Evolutionary conservation across 2,888 invertebrate species (phyloP).

Genomic region (Caenorhabditis macrosperma): DNA sequence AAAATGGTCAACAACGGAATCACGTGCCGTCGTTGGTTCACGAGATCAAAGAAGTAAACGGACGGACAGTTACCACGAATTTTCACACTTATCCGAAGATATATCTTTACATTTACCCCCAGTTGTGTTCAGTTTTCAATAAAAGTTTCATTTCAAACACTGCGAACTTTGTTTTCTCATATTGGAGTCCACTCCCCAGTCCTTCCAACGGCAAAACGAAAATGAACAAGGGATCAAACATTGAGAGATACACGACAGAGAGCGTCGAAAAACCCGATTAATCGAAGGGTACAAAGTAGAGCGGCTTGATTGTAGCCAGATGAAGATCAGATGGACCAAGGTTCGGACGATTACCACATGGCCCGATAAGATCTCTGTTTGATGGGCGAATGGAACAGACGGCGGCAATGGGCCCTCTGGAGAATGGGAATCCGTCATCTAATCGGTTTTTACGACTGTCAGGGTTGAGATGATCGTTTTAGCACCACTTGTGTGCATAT

Average conservation of each 20-base stretch:
- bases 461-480: background rate
- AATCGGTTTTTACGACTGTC: background rate
- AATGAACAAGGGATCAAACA: conserved; percentile 39
- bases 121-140: conserved; percentile 7
- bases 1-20: conserved; percentile 76
- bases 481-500: background rate
- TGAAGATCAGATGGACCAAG: conserved; percentile 32
- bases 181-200: background rate
- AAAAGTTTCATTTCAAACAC: conserved; percentile 23
- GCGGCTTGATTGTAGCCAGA: conserved; percentile 25
- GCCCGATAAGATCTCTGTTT: background rate
- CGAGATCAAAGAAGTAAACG: conserved; percentile 59
- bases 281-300: conserved; percentile 39
- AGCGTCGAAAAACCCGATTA: conserved; percentile 6
- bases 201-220: conserved; percentile 3
- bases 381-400: background rate
- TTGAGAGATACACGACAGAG: conserved; percentile 14
- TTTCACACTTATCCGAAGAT: conserved; percentile 8
- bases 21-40: conserved; percentile 78
- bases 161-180: background rate
- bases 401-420: background rate
- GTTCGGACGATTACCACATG: conserved; percentile 2
- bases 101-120: conserved; percentile 7
- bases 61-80: conserved; percentile 16
- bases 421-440: background rate